phyloP scores from a whole-genome alignment of 2,113 vertebrate species.

The Clarias macrocephalus region DNA sequence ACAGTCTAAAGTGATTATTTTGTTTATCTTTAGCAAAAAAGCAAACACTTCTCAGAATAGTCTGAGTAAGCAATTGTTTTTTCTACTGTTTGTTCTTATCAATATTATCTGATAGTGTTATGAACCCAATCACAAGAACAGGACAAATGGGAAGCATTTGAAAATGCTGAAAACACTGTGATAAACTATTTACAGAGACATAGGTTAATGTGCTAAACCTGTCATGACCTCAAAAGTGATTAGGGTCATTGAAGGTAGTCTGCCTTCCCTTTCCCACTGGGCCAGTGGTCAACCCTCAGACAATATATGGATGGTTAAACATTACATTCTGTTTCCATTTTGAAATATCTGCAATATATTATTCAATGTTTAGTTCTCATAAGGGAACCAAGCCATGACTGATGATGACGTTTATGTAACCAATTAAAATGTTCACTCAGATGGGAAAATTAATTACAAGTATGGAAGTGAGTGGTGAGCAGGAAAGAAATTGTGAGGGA shows the following conservation, averaged over 20 bases:
- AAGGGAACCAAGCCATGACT: not conserved
- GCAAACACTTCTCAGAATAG: conserved; percentile 30
- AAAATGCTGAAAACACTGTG: not conserved
- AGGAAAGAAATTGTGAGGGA: not conserved
- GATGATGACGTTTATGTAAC: not conserved
- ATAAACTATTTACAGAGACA: not conserved
- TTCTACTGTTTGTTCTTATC: not conserved
- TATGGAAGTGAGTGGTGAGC: not conserved
- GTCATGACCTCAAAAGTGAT: not conserved
- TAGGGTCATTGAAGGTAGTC: conserved; percentile 3
- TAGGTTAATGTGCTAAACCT: conserved; percentile 11
- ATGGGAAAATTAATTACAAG: not conserved
- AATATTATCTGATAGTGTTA: not conserved
- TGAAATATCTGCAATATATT: not conserved
- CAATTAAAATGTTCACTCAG: not conserved
- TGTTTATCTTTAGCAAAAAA: conserved; percentile 18
- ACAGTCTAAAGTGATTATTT: conserved; percentile 20
- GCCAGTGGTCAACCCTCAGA: conserved; percentile 7
- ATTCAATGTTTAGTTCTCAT: not conserved
- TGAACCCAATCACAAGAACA: not conserved
- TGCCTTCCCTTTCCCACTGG: conserved; percentile 6
- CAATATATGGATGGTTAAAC: not conserved
- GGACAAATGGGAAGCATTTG: not conserved
- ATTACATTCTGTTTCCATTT: not conserved
- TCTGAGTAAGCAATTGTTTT: not conserved